Conservation (phyloP, 2,888 invertebrate species). For the Monochamus alternatus region DNA sequence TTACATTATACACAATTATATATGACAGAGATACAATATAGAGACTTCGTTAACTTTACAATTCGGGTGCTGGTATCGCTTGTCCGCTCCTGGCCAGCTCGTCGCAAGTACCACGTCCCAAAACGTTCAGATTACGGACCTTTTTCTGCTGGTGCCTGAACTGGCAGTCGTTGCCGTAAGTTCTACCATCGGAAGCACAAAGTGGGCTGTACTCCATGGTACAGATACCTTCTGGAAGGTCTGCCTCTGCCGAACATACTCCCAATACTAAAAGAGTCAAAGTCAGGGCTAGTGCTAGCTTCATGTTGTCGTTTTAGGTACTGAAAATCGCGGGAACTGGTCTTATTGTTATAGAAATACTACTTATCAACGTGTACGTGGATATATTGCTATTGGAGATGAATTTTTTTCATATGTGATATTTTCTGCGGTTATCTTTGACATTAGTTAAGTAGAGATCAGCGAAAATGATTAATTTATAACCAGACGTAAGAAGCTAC, state of each 20-base stretch:
- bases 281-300: background rate
- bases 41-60: background rate
- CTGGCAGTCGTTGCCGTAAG: constrained; percentile 23
- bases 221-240: constrained; percentile 4
- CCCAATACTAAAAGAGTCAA: background rate
- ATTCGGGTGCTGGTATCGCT: constrained; percentile 1
- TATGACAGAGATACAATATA: background rate
- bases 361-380: background rate
- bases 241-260: constrained; percentile 1
- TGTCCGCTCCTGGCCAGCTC: background rate
- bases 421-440: too few relatives aligned
- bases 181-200: constrained; percentile 29
- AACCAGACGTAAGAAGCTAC: too few relatives aligned
- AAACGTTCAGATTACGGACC: background rate
- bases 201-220: constrained; percentile 20
- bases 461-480: too few relatives aligned
- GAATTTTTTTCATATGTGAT: background rate
- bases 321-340: background rate
- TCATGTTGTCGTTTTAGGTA: constrained; percentile 9
- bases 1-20: too few relatives aligned
- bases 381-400: background rate
- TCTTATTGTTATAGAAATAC: background rate
- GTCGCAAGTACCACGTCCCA: constrained; percentile 16
- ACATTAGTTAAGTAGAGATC: too few relatives aligned
- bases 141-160: constrained; percentile 13